Percentiles rank a stretch among this genome's conserved stretches.
Conservation (phyloP, 1,140 invertebrate genomes). For the Lerema accius region DNA sequence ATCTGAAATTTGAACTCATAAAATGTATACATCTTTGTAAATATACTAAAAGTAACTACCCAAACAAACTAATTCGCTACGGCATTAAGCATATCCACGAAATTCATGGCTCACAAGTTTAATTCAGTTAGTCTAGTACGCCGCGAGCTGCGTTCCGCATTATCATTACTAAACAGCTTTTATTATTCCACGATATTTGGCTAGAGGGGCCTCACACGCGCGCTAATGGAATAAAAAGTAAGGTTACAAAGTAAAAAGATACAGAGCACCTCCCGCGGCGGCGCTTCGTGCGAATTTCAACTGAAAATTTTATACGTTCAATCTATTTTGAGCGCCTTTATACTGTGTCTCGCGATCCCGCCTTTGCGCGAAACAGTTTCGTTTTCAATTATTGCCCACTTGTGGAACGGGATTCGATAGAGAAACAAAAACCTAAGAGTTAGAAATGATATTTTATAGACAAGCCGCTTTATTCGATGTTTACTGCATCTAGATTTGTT, state of each 20-base stretch:
- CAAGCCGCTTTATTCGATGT: conserved; percentile 75
- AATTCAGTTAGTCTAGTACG: conserved; percentile 71
- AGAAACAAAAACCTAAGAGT: conserved; percentile 73
- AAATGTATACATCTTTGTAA: conserved; percentile 25
- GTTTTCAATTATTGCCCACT: conserved; percentile 83
- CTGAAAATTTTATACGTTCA: conserved; percentile 83
- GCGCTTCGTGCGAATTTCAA: conserved; percentile 77
- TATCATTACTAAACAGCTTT: conserved; percentile 81
- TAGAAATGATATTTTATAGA: conserved; percentile 81
- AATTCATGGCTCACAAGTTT: conserved; percentile 66
- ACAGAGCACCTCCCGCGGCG: conserved; percentile 74
- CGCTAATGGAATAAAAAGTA: conserved; percentile 83
- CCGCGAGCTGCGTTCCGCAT: conserved; percentile 66
- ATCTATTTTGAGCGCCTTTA: conserved; percentile 81
- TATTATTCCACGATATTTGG: conserved; percentile 81
- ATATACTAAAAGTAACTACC: conserved; percentile 39
- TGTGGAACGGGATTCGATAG: conserved; percentile 78
- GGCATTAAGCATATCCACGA: conserved; percentile 63
- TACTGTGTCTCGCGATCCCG: conserved; percentile 75
- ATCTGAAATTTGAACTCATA: conserved; percentile 41
- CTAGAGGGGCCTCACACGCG: conserved; percentile 75
- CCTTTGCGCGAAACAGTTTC: conserved; percentile 74
- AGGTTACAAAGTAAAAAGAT: conserved; percentile 82
- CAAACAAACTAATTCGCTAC: conserved; percentile 55
- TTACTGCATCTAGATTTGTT: conserved; percentile 78